Evolutionary conservation across 2,113 vertebrate genomes (phyloP), one percentile per base, ranked within the genome.

Genomic region (Neotragus moschatus): DNA sequence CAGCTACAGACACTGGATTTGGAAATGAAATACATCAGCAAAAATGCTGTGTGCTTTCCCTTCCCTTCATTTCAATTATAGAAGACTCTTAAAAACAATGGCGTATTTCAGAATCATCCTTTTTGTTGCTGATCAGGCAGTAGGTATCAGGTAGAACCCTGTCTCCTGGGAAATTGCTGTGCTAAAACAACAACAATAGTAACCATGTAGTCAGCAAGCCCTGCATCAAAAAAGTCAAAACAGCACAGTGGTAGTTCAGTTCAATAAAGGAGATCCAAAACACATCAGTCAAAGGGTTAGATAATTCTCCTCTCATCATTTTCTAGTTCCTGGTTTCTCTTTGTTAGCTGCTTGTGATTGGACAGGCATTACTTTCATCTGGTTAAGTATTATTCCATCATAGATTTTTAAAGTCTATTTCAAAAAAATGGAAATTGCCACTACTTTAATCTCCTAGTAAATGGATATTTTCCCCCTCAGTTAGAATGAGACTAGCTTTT

Each of bases 371-470:
- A 91, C 66, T 88, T 39, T 84, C 23, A 49, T 13, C 1, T 60
- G 56, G 15, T 36, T 94, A 14, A 63, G 58, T 63, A 84, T 95
- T 94, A 90, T 55, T 66, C 5, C 53, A 70, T 21, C 47, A 45
- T 7, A 84, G 58, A 63, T 39, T 96, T 88, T 85, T 16, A 80
- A 96, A 66, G 16, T 91, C 21, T 88, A 80, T 61, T 97, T 93
- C 63, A 17, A 84, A 88, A 70, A 96, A 95, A 95, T 55, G 47
- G 80, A 94, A 95, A 93, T 94, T 93, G 61, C 63, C 33, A 88
- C 89, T 86, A 95, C 56, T 97, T 97, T 97, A 91, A 60, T 93
- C 55, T 97, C 56, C 47, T 93, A 89, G 56, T 93, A 95, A 95
- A 94, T 84, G 63, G n/a, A 66, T 88, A 91, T 91, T 96, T 98